These are phyloP conservation scores for Maconellicoccus hirsutus DNA, from an alignment of 1,140 invertebrate genomes.

Conservation along the genomic window DNA sequence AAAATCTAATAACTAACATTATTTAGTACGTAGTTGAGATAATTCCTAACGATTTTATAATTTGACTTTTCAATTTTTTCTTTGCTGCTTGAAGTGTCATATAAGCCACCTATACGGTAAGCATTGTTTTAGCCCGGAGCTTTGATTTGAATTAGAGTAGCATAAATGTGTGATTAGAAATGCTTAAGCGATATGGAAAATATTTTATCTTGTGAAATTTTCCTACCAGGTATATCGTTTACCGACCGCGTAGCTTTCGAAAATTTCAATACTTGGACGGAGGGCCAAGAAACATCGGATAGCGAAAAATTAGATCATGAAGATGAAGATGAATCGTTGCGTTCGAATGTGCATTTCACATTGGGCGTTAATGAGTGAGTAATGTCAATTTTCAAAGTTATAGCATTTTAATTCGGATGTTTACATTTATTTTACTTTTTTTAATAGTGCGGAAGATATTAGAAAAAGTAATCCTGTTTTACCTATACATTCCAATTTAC, in stretches of 20 bases:
- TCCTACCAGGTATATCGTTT: constrained; percentile 23
- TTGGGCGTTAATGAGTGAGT: constrained; percentile 34
- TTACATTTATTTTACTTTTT: not conserved
- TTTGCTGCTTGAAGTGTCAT: not conserved
- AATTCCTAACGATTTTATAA: not conserved
- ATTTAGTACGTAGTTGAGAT: not conserved
- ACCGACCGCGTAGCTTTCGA: constrained; percentile 26
- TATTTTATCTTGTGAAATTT: not conserved
- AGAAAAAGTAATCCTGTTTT: not conserved
- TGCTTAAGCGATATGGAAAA: not conserved
- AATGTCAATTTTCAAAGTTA: too few species aligned
- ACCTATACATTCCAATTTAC: not conserved
- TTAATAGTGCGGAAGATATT: not conserved
- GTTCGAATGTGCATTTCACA: constrained; percentile 34
- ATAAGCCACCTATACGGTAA: not conserved
- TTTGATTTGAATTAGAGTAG: not conserved
- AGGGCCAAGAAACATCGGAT: constrained; percentile 34
- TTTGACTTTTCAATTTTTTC: not conserved
- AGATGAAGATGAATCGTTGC: constrained; percentile 33
- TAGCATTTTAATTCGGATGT: too few species aligned
- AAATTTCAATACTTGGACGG: constrained; percentile 27
- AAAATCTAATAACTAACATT: not conserved
- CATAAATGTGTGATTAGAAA: too few species aligned
- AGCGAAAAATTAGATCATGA: constrained; percentile 34
- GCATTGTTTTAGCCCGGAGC: not conserved